Conservation (phyloP, 2,113 vertebrate genomes). For the Zosterops pallidus region DNA sequence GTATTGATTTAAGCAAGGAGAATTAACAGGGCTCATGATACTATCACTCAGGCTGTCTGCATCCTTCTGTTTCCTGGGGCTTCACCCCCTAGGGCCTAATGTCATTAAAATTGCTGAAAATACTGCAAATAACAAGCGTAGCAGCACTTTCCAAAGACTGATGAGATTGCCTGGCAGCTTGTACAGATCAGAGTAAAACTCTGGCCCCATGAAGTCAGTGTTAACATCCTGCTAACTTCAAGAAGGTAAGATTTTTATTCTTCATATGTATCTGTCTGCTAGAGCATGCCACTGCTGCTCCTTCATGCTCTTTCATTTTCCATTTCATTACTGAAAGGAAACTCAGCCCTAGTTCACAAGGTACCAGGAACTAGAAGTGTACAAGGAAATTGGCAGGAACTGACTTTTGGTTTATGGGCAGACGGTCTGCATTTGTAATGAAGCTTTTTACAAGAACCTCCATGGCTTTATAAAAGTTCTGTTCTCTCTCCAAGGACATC, state of each 20-base stretch:
- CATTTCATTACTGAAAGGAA: conserved; percentile 37
- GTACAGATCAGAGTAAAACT: conserved; percentile 8
- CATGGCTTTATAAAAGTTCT: conserved; percentile 16
- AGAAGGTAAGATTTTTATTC: background rate
- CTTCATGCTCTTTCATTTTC: conserved; percentile 47
- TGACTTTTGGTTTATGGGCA: conserved; percentile 42
- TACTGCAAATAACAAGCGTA: conserved; percentile 15
- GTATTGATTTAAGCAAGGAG: background rate
- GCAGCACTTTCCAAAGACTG: conserved; percentile 11
- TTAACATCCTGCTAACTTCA: conserved; percentile 11
- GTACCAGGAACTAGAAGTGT: conserved; percentile 49
- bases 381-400: conserved; percentile 64
- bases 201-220: background rate
- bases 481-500: conserved; percentile 40
- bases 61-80: conserved; percentile 1
- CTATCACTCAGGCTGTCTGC: background rate
- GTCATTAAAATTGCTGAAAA: conserved; percentile 47
- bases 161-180: conserved; percentile 9
- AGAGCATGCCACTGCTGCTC: conserved; percentile 1
- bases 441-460: conserved; percentile 33
- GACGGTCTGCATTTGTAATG: conserved; percentile 62
- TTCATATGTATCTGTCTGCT: background rate
- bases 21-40: background rate
- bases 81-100: conserved; percentile 18
- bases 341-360: conserved; percentile 29